Evolutionary conservation across 1,140 invertebrate species (phyloP), one percentile per base, ranked within the genome.

Genomic region (Paramacrobiotus metropolitanus): DNA sequence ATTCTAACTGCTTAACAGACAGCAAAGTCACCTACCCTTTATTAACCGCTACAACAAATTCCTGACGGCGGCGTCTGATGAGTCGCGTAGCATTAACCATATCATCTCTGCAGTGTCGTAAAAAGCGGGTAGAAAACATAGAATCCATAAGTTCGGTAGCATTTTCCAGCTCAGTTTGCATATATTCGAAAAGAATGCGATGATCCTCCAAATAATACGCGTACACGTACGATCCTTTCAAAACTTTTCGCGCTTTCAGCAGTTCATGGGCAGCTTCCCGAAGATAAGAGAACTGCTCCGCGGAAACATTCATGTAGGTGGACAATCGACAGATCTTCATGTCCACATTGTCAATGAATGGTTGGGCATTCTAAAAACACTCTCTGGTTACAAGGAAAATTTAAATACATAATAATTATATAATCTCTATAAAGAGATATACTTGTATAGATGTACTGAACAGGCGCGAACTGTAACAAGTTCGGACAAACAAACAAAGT

Each of bases 141-240:
- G 81, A 79, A 21, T 80, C 80, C 3, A 83, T 68, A 64, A 78
- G 80, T 68, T 82, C 81, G 24, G 79, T 81, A 29, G 77, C 76
- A 66, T 81, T 80, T 69, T 82, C 81, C 59, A 83, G 67, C 69
- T 83, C 82, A 64, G 79, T 81, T 80, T 81, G 81, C 79, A 83
- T 81, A 67, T 80, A 81, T 70, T 83, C 81, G 72, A 83, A 83
- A 34, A 82, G 81, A 61, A 77, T 80, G 1, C 79, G 79, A 67
- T 80, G 79, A 66, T 80, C 80, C 66, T 75, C 66, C 21, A 83
- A 67, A 67, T 81, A 82, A 68, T 78, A 83, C 1, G 80, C 81
- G 70, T 81, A 82, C 1, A 81, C 79, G 69, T 82, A 82, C 4
- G 80, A 81, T 44, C 80, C 81, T 68, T 80, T 81, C 1, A 83